Percentiles rank a stretch among this genome's conserved stretches.
Conservation (phyloP, 2,888 invertebrate genomes). For the Drosophila mulleri region DNA sequence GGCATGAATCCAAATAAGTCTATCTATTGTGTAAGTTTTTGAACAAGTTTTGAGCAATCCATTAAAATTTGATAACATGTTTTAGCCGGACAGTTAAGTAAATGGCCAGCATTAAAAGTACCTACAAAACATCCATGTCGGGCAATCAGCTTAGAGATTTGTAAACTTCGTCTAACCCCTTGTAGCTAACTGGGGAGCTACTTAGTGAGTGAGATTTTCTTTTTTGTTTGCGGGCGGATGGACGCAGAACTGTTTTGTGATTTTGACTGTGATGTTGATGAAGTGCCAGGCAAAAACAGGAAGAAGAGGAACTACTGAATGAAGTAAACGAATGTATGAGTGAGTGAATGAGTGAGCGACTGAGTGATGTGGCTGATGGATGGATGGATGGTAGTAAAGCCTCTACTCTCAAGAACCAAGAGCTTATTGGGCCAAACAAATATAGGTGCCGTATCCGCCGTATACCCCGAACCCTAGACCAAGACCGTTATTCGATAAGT, state of each 20-base stretch:
- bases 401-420: conserved; percentile 7
- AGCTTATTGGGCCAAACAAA: conserved; percentile 21
- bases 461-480: neutral
- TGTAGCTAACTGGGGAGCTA: neutral
- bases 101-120: conserved; percentile 8
- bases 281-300: conserved; percentile 49
- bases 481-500: conserved; percentile 54
- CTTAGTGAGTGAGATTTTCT: conserved; percentile 21
- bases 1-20: neutral
- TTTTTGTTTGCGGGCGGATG: conserved; percentile 6
- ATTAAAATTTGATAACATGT: conserved; percentile 4
- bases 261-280: conserved; percentile 59
- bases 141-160: conserved; percentile 21
- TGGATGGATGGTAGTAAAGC: conserved; percentile 30
- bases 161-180: conserved; percentile 7
- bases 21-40: too few species aligned
- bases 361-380: conserved; percentile 57
- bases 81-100: neutral
- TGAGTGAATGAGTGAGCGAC: conserved; percentile 52
- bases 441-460: conserved; percentile 30
- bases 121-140: neutral
- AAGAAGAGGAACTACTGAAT: conserved; percentile 17
- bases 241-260: conserved; percentile 53
- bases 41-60: neutral
- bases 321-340: conserved; percentile 45